phyloP scores from a whole-genome alignment of 1,140 invertebrate genomes.

The Neotoxoptera formosana region DNA sequence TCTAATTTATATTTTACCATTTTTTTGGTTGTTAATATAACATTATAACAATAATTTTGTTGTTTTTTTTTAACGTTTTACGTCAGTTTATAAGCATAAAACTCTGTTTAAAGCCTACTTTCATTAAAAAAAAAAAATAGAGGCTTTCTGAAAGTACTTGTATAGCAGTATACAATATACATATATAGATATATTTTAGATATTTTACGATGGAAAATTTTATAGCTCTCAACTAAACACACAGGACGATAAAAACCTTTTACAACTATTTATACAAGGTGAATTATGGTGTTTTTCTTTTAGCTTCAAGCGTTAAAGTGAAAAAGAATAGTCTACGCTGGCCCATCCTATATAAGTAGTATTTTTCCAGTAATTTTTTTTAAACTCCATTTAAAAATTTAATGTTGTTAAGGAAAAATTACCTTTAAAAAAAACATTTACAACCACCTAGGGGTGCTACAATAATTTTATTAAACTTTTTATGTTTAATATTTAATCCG shows the following conservation, averaged over 20 bases:
- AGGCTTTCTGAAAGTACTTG: neutral
- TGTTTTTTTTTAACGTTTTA: neutral
- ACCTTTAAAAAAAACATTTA: slow-evolving; percentile 10
- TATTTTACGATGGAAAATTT: neutral
- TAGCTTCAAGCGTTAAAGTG: neutral
- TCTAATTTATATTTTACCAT: neutral
- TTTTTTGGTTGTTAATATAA: neutral
- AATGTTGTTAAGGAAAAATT: neutral
- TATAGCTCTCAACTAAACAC: slow-evolving; percentile 4
- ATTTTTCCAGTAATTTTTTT: neutral
- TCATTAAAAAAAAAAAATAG: neutral
- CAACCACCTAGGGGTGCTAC: slow-evolving; percentile 1
- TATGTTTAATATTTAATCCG: neutral
- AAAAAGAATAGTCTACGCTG: neutral
- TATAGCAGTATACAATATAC: no score
- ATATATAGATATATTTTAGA: neutral
- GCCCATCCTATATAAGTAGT: neutral
- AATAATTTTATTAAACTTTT: slow-evolving; percentile 15
- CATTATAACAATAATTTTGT: neutral
- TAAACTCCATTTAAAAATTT: neutral
- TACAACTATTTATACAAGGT: neutral
- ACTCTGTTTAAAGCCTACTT: neutral
- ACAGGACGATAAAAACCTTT: slow-evolving; percentile 10
- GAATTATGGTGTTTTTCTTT: neutral
- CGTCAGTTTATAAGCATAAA: neutral